Percentiles rank a stretch among this genome's conserved stretches.
Conservation (phyloP, 2,888 invertebrate species). For the Ochropleura leucogaster region DNA sequence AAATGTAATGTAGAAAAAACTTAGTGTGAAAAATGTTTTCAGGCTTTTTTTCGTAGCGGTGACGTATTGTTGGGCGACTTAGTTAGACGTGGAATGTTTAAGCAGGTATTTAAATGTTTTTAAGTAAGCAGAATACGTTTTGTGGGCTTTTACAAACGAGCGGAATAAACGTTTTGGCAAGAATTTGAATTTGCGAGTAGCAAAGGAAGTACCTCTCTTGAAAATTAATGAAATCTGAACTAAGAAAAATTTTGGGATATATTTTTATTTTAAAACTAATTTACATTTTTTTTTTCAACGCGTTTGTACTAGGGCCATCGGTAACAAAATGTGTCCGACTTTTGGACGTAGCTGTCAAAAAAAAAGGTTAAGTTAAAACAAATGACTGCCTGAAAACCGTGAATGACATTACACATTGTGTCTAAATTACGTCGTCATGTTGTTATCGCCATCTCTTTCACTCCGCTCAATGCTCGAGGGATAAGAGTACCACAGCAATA, state of each 20-base stretch:
- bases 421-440: constrained; percentile 55
- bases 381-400: constrained; percentile 33
- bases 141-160: not conserved
- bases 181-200: not conserved
- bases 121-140: not conserved
- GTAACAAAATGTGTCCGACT: not conserved
- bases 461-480: constrained; percentile 26
- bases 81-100: constrained; percentile 11
- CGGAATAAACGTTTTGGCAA: not conserved
- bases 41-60: constrained; percentile 15
- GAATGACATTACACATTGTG: constrained; percentile 44
- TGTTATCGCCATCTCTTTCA: constrained; percentile 46
- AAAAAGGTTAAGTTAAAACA: constrained; percentile 34
- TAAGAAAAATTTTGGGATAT: not conserved
- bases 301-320: not conserved
- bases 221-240: not conserved
- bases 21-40: constrained; percentile 37
- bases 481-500: constrained; percentile 52
- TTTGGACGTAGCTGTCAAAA: constrained; percentile 2
- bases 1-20: constrained; percentile 54
- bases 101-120: constrained; percentile 5
- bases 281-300: not conserved
- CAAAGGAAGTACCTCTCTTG: not conserved
- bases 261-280: not conserved
- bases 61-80: constrained; percentile 32